Conservation (phyloP, 1,140 invertebrate species). For the Daktulosphaira vitifoliae region DNA sequence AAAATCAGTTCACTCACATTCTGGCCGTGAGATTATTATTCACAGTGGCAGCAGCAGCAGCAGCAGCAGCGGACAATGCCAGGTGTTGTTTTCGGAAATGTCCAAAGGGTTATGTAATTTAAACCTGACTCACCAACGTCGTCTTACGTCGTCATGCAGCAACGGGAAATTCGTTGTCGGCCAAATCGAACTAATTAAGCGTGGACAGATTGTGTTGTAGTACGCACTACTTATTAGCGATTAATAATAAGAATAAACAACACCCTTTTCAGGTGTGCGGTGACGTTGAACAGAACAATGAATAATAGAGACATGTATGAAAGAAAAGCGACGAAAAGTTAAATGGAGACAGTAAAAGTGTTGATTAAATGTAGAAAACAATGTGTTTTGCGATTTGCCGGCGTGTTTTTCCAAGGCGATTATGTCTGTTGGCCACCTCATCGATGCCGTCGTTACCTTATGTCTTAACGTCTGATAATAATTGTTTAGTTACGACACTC, state of each 20-base stretch:
- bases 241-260: no score
- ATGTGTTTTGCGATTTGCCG: slow-evolving; percentile 1
- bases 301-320: no score
- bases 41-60: neutral
- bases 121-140: slow-evolving; percentile 10
- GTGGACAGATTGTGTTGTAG: no score
- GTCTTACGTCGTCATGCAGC: slow-evolving; percentile 12
- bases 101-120: slow-evolving; percentile 21
- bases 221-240: neutral
- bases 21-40: slow-evolving; percentile 25
- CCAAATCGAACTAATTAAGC: neutral
- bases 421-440: slow-evolving; percentile 5
- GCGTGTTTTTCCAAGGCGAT: neutral
- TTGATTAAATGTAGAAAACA: neutral
- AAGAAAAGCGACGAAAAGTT: no score
- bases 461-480: slow-evolving; percentile 11
- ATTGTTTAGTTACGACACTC: slow-evolving; percentile 27
- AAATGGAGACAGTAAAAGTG: no score
- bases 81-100: slow-evolving; percentile 10
- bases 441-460: neutral
- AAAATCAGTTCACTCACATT: no score
- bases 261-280: no score
- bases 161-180: neutral
- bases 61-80: neutral
- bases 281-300: no score